Conservation (phyloP, 2,888 invertebrate species). For the Nephrotoma appendiculata region DNA sequence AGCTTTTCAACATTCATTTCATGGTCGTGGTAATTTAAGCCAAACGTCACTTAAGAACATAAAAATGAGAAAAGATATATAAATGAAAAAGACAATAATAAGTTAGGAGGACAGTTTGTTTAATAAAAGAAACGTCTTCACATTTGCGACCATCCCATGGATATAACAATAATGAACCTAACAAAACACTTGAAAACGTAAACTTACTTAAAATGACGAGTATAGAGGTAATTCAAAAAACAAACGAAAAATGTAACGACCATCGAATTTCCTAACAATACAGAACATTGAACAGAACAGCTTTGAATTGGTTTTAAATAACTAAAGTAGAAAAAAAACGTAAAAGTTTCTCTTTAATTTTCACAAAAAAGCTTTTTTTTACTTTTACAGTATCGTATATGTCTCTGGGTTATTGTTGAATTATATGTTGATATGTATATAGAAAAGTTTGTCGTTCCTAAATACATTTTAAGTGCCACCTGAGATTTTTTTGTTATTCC, state of each 20-base stretch:
- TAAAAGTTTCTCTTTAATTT: neutral
- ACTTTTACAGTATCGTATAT: neutral
- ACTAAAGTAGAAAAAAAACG: neutral
- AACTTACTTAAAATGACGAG: too few species aligned
- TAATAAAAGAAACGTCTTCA: too few species aligned
- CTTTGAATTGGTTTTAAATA: neutral
- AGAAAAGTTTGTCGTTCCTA: neutral
- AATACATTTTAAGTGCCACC: neutral
- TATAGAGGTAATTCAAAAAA: neutral
- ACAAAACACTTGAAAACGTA: too few species aligned
- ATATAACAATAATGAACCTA: too few species aligned
- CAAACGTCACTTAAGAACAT: too few species aligned
- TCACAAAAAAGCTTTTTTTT: neutral
- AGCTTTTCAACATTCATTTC: too few species aligned
- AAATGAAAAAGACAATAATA: too few species aligned
- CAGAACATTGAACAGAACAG: neutral
- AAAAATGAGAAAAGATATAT: too few species aligned
- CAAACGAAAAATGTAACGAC: neutral
- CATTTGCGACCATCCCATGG: too few species aligned
- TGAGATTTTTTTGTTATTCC: neutral
- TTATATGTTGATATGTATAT: neutral
- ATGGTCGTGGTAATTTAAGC: too few species aligned
- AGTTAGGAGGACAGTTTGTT: too few species aligned
- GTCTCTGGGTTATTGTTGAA: neutral
- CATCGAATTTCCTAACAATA: neutral